phyloP scores from a whole-genome alignment of 92 coral and sea anemone genomes.

The Zoanthus gigantus region DNA sequence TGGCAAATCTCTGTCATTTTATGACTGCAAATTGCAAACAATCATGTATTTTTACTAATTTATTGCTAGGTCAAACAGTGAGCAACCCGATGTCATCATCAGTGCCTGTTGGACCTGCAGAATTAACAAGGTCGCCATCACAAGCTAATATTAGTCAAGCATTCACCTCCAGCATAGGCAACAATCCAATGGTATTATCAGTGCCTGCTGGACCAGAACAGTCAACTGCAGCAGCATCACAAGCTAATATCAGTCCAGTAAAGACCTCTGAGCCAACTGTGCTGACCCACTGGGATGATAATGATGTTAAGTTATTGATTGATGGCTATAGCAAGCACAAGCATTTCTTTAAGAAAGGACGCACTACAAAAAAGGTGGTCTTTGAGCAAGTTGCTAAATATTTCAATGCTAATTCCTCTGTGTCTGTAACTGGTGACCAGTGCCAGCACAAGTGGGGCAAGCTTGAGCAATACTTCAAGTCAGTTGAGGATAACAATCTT shows the following conservation, averaged over 20 bases:
- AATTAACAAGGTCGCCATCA: too few species aligned
- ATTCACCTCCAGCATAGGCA: conserved; percentile 11
- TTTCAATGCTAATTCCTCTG: conserved; percentile 1
- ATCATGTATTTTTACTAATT: conserved; percentile 7
- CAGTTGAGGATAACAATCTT: conserved; percentile 11
- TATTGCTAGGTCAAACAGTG: background rate
- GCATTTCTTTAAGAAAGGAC: conserved; percentile 5
- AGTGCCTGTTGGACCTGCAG: too few species aligned
- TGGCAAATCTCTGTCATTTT: background rate
- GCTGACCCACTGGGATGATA: conserved; percentile 13
- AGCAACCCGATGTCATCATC: too few species aligned
- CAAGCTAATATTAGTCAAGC: too few species aligned
- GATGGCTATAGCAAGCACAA: conserved; percentile 5
- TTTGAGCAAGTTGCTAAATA: conserved; percentile 10
- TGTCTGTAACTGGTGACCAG: conserved; percentile 12
- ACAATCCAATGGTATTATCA: conserved; percentile 3
- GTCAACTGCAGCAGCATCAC: conserved; percentile 10
- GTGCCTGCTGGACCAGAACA: conserved; percentile 5
- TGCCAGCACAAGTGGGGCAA: conserved; percentile 11
- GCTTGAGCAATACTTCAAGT: conserved; percentile 11
- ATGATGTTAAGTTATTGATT: conserved; percentile 4
- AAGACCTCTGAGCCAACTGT: conserved; percentile 10
- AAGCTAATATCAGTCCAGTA: conserved; percentile 10
- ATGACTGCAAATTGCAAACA: conserved; percentile 10
- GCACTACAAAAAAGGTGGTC: conserved; percentile 6